Evolutionary conservation across 2,113 vertebrate species (phyloP).

Genomic region (Lontra canadensis): DNA sequence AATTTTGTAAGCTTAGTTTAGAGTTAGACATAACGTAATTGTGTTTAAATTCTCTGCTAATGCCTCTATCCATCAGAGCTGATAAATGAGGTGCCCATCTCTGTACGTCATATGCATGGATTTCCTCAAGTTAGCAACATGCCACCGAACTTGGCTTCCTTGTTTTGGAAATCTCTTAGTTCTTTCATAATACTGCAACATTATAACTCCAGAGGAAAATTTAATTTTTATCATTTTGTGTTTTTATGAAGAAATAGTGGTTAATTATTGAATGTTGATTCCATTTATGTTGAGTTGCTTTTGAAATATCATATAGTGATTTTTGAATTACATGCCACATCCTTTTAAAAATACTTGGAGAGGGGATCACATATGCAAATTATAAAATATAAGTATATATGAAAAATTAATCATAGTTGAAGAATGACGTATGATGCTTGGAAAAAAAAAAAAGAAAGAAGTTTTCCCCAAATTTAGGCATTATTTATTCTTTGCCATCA

Average conservation of each 20-base stretch:
- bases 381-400: not conserved
- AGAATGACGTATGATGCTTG: not conserved
- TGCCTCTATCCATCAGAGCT: not conserved
- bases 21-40: not conserved
- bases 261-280: conserved; percentile 1
- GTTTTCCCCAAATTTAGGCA: not conserved
- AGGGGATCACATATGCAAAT: not conserved
- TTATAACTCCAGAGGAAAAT: not conserved
- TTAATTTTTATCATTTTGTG: not conserved
- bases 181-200: not conserved
- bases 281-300: not conserved
- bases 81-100: not conserved
- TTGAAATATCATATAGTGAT: not conserved
- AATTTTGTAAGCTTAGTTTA: not conserved
- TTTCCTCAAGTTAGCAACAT: not conserved
- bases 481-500: not conserved
- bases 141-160: not conserved
- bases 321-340: not conserved
- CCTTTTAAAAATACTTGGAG: not conserved
- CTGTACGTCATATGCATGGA: not conserved
- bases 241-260: conserved; percentile 20
- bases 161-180: not conserved
- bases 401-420: not conserved
- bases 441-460: not conserved
- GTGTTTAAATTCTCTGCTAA: not conserved